Base-by-base conservation (phyloP, 2,888 invertebrate species). In the Macaria liturata region DNA sequence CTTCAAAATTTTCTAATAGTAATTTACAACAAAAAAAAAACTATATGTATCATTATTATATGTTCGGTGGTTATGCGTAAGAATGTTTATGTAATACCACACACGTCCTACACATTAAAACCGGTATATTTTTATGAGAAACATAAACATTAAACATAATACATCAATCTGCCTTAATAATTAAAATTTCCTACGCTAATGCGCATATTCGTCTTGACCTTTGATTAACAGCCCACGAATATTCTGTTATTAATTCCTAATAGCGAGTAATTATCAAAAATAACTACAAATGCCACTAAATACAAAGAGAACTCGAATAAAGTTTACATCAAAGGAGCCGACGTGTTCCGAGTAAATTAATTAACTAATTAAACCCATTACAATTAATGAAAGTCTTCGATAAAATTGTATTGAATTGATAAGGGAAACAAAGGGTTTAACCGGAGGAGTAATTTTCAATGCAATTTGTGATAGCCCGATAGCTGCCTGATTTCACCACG, bases 361-460 rank as follows among this genome's bases (percentile, higher is more conserved):
- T 68, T 71, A 67, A 68, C 67, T 70, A 68, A 69, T 70, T 65
- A 66, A 67, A 68, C 61, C 70, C 65, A 79, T 79, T 79, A 78
- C 77, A 77, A 79, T 76, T 78, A 80, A 80, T 78, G 76, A 60
- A 60, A 76, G 71, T 74, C 71, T 73, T 72, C 72, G 75, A 76
- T 79, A 78, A 78, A 78, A 76, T 76, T 73, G 72, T 74, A 72
- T 74, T 70, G 69, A 71, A 77, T 77, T 75, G 77, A 78, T 78
- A 75, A 69, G 66, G 73, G 61, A 73, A 72, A 78, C 76, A 76
- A 78, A 78, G 74, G 73, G 73, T 53, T 54, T 71, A 69, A 50
- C 69, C 64, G 61, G 59, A 59, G 62, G 57, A 59, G 65, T 62
- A 65, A 64, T 39, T 57, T 57, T 45, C 54, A 54, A 54, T 62